Evolutionary conservation across 2,888 invertebrate genomes (phyloP).

Genomic region (Zygothrica quintamaculata): DNA sequence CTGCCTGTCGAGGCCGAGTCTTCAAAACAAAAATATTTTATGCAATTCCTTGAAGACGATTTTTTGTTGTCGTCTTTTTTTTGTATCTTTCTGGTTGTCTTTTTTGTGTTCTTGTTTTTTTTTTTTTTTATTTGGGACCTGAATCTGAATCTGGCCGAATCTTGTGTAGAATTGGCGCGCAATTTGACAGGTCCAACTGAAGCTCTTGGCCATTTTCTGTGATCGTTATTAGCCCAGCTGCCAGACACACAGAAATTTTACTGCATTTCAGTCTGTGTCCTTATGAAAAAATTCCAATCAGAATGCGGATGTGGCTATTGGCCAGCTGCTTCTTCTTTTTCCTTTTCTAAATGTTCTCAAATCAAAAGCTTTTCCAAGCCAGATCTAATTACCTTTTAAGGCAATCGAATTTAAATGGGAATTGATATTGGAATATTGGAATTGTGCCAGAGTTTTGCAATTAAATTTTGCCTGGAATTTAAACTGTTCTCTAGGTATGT

Average conservation of each 20-base stretch:
- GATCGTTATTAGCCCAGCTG: constrained; percentile 40
- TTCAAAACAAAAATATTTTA: constrained; percentile 75
- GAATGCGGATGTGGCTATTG: constrained; percentile 5
- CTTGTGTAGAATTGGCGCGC: constrained; percentile 80
- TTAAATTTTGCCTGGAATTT: too few relatives aligned
- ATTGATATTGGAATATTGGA: too few relatives aligned
- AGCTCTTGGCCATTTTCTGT: constrained; percentile 28
- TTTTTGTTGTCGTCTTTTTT: constrained; percentile 47
- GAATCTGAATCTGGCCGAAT: constrained; percentile 54
- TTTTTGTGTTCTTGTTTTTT: constrained; percentile 30
- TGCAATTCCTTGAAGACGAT: constrained; percentile 79
- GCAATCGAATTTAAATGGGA: too few relatives aligned
- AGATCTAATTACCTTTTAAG: too few relatives aligned
- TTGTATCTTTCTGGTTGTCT: constrained; percentile 14
- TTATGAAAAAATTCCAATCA: constrained; percentile 51
- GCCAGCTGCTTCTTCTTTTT: too few relatives aligned
- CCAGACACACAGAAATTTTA: constrained; percentile 27
- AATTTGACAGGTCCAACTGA: constrained; percentile 61
- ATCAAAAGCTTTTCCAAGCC: too few relatives aligned
- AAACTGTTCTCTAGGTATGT: too few relatives aligned
- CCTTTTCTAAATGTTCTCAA: too few relatives aligned
- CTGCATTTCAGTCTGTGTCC: constrained; percentile 16
- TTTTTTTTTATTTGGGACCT: constrained; percentile 30
- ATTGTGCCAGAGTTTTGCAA: too few relatives aligned
- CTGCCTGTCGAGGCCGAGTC: constrained; percentile 68